Evolutionary conservation across 2,888 invertebrate genomes (phyloP).

Genomic region (Masnerella sp.): DNA sequence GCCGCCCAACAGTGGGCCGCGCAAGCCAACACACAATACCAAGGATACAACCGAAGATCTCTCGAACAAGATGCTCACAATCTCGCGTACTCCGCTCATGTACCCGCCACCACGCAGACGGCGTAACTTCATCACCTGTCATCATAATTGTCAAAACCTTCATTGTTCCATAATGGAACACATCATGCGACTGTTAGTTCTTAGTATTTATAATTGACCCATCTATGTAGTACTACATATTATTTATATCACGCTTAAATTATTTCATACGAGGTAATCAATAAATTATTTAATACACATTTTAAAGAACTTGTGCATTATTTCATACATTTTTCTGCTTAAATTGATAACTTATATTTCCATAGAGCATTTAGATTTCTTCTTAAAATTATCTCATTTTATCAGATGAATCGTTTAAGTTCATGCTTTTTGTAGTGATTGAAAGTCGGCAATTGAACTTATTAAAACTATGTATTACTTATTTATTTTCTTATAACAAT

Average conservation of each 20-base stretch:
- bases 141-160: constrained; percentile 25
- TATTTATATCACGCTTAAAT: constrained; percentile 64
- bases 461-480: too few relatives aligned
- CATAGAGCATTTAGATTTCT: too few relatives aligned
- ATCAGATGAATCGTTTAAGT: too few relatives aligned
- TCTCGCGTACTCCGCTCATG: constrained; percentile 85
- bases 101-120: constrained; percentile 72
- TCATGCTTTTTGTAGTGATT: too few relatives aligned
- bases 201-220: constrained; percentile 67
- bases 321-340: too few relatives aligned
- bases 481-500: too few relatives aligned
- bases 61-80: constrained; percentile 82
- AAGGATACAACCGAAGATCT: constrained; percentile 76
- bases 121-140: constrained; percentile 39
- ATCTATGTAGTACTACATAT: constrained; percentile 64
- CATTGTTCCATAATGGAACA: constrained; percentile 58
- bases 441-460: too few relatives aligned
- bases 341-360: too few relatives aligned
- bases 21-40: constrained; percentile 65
- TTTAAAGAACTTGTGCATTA: neutral
- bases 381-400: too few relatives aligned
- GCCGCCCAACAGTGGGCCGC: constrained; percentile 65
- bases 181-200: constrained; percentile 67
- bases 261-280: constrained; percentile 60
- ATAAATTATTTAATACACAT: constrained; percentile 56